phyloP scores from a whole-genome alignment of 2,113 vertebrate genomes.

The Cyprinodon variegatus region DNA sequence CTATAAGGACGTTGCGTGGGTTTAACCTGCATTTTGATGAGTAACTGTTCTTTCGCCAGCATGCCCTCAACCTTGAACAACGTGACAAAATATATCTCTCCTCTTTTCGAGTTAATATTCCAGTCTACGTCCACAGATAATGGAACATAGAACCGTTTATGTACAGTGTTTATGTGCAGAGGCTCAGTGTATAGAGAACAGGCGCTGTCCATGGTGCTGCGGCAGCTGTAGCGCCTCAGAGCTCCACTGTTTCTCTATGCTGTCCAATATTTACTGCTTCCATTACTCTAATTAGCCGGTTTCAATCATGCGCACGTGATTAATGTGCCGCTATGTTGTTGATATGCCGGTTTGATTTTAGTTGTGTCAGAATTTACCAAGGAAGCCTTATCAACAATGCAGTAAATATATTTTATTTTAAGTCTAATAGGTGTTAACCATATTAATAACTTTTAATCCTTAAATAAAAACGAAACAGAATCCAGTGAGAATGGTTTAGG shows the following conservation, averaged over 20 bases:
- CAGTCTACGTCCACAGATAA: not conserved
- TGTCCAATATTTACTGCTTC: not conserved
- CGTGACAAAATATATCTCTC: not conserved
- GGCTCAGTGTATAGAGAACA: not conserved
- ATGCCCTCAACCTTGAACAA: not conserved
- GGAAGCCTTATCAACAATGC: no score
- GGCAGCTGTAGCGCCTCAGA: conserved; percentile 37
- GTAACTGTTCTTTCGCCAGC: not conserved
- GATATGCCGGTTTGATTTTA: no score
- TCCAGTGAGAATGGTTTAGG: not conserved
- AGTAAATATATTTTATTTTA: no score
- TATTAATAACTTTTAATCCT: no score
- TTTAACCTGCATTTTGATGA: not conserved
- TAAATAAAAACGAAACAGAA: no score
- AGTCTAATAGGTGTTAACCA: no score
- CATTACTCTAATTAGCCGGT: not conserved
- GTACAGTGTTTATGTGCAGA: not conserved
- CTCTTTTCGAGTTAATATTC: no score
- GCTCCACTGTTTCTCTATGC: not conserved
- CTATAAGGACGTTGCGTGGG: no score
- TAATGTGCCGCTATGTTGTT: not conserved
- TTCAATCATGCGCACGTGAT: not conserved
- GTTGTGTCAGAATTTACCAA: no score
- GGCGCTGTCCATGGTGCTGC: conserved; percentile 65
- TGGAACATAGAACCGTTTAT: not conserved